These are phyloP conservation scores for Ridgeia piscesae DNA, from an alignment of 1,140 invertebrate species.

Conservation along the genomic window DNA sequence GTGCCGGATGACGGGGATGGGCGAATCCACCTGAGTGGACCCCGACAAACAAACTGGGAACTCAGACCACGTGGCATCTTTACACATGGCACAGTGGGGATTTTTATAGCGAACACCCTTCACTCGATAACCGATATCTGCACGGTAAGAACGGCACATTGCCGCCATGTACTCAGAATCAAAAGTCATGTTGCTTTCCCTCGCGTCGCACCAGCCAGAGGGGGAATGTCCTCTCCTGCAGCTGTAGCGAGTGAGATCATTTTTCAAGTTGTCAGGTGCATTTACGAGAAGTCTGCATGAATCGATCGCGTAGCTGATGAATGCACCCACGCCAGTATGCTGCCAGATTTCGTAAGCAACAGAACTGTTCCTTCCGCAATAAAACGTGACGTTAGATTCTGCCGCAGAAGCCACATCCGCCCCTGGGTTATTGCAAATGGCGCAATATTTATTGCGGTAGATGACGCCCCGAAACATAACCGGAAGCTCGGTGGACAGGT, in stretches of 20 bases:
- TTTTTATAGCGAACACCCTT: background rate
- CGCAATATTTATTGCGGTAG: background rate
- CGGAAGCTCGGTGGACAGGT: background rate
- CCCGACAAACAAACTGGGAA: background rate
- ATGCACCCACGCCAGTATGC: background rate
- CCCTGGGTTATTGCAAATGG: background rate
- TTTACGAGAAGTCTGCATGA: background rate
- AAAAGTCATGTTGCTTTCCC: background rate
- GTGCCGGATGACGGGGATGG: background rate
- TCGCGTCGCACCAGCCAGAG: background rate
- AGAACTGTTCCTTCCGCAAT: background rate
- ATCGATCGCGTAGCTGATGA: background rate
- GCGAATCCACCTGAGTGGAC: background rate
- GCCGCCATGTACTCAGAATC: background rate
- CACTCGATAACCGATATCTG: background rate
- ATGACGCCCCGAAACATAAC: background rate
- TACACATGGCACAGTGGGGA: background rate
- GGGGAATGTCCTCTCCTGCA: background rate
- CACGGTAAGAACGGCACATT: background rate
- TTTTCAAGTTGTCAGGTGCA: background rate
- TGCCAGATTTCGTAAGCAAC: background rate
- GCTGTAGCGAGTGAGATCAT: background rate
- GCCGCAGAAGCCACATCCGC: background rate
- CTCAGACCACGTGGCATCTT: background rate
- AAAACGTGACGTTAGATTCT: background rate